A percentile compares a stretch with the other conserved stretches of the same genome.
Conservation (phyloP, 2,113 vertebrate species). For the Lathamus discolor region DNA sequence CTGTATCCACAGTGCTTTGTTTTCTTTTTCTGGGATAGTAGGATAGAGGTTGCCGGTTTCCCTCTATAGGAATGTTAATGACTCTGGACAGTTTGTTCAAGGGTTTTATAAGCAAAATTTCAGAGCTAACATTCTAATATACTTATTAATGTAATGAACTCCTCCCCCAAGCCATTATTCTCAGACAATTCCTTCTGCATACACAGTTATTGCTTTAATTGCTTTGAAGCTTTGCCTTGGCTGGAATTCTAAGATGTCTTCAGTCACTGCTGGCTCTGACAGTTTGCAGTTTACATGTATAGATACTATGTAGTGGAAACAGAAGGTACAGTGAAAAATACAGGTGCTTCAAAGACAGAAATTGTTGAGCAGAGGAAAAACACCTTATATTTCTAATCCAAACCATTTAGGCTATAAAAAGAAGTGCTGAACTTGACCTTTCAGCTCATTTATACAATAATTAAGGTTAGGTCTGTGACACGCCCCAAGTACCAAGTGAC, state of each 20-base stretch:
- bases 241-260: neutral
- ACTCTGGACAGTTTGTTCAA: slow-evolving; percentile 47
- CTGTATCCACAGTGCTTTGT: neutral
- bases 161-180: slow-evolving; percentile 39
- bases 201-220: neutral
- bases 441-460: neutral
- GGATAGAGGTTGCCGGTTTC: neutral
- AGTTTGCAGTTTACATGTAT: neutral
- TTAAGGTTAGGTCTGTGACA: neutral
- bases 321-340: slow-evolving; percentile 5
- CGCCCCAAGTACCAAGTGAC: neutral
- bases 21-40: neutral
- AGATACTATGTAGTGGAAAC: slow-evolving; percentile 26
- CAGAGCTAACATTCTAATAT: slow-evolving; percentile 18
- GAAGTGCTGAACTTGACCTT: neutral
- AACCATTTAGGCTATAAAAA: neutral
- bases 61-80: slow-evolving; percentile 34
- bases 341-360: neutral
- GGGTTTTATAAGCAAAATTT: slow-evolving; percentile 43
- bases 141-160: slow-evolving; percentile 22
- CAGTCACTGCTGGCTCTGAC: neutral
- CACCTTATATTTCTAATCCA: neutral
- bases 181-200: slow-evolving; percentile 40
- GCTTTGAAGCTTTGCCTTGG: slow-evolving; percentile 19
- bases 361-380: neutral